Conservation (phyloP, 2,113 vertebrate genomes). For the Stigmatopora nigra region DNA sequence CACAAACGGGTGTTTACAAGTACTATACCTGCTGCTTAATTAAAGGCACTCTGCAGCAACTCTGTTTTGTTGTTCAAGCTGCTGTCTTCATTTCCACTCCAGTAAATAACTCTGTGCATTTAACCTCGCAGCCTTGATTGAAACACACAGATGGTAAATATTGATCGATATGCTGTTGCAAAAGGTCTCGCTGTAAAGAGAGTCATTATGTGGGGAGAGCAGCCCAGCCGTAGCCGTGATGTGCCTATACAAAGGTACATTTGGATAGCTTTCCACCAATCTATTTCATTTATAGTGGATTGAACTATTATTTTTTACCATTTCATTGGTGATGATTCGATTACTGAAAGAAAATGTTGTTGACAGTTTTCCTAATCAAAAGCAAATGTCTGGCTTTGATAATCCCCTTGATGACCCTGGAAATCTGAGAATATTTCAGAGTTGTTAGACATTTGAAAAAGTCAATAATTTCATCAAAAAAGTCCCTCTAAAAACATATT, state of each 20-base stretch:
- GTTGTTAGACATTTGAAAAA: too few species aligned
- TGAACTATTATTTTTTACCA: too few species aligned
- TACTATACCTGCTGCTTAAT: constrained; percentile 9
- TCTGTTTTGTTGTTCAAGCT: constrained; percentile 1
- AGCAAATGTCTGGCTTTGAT: too few species aligned
- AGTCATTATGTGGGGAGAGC: background rate
- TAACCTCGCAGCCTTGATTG: constrained; percentile 9
- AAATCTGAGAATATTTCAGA: too few species aligned
- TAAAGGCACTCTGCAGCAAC: background rate
- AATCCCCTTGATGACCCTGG: too few species aligned
- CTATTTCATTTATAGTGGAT: background rate
- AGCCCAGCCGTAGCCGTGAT: background rate
- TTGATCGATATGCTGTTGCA: constrained; percentile 16
- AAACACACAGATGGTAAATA: constrained; percentile 25
- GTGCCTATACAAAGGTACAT: background rate
- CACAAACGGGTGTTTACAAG: constrained; percentile 1
- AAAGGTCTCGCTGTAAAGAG: background rate
- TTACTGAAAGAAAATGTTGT: too few species aligned
- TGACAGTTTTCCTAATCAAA: too few species aligned
- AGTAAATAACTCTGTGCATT: constrained; percentile 13
- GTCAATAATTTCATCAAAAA: too few species aligned
- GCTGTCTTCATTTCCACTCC: constrained; percentile 15
- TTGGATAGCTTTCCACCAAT: constrained; percentile 17
- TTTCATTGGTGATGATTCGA: too few species aligned
- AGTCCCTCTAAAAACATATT: too few species aligned